Percentiles rank a stretch among this genome's conserved stretches.
Evolutionary conservation across 1,140 invertebrate species (phyloP).

Genomic region (Trichonephila clavipes): DNA sequence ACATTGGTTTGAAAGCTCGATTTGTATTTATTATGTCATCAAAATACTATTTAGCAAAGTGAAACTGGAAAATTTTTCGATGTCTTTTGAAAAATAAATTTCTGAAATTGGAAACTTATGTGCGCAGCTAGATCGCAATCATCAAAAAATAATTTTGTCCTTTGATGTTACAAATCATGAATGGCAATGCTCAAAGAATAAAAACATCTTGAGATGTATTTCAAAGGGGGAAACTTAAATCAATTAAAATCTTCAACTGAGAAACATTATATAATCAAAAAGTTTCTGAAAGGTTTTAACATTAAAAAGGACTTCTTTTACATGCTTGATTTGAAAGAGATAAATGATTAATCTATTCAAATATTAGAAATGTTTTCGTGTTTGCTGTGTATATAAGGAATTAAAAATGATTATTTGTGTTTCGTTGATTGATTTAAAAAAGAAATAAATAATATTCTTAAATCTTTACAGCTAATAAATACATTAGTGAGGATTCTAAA

Average conservation of each 20-base stretch:
- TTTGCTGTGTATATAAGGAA: too few relatives aligned
- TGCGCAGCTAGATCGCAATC: background rate
- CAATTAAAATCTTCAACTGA: background rate
- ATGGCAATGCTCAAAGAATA: background rate
- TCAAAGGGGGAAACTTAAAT: background rate
- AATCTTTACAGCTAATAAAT: too few relatives aligned
- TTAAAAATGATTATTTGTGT: too few relatives aligned
- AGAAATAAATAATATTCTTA: too few relatives aligned
- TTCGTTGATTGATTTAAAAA: too few relatives aligned
- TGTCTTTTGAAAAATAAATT: background rate
- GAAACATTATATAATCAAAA: background rate
- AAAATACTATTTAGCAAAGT: slow-evolving; percentile 8
- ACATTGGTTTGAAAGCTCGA: background rate
- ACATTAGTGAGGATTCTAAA: too few relatives aligned
- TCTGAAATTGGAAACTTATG: background rate
- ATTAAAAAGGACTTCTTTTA: background rate
- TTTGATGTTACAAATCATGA: background rate
- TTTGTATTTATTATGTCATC: slow-evolving; percentile 2
- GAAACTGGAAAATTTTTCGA: background rate
- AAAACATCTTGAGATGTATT: background rate
- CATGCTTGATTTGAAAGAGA: background rate
- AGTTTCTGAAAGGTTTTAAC: background rate
- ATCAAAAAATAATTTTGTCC: background rate
- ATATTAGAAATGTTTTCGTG: too few relatives aligned
- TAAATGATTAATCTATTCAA: background rate